These are phyloP conservation scores for Clupea harengus DNA, from an alignment of 2,113 vertebrate species.

Conservation along the genomic window DNA sequence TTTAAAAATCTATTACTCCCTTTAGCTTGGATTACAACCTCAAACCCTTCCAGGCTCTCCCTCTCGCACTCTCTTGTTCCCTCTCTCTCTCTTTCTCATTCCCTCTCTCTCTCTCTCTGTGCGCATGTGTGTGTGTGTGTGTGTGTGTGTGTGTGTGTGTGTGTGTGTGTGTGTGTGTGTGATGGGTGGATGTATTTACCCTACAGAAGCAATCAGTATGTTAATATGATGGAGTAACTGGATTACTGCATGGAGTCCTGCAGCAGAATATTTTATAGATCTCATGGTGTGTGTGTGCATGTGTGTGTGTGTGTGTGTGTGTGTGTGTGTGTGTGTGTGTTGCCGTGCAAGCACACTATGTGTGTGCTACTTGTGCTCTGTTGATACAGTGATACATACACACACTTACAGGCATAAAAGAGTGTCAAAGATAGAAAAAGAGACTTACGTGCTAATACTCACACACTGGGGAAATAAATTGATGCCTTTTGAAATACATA, in stretches of 20 bases:
- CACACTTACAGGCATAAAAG: background rate
- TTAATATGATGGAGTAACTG: slow-evolving; percentile 57
- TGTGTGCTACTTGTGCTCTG: background rate
- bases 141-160: slow-evolving; percentile 19
- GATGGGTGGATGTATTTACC: slow-evolving; percentile 13
- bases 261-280: slow-evolving; percentile 27
- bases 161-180: slow-evolving; percentile 26
- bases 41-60: slow-evolving; percentile 32
- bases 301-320: background rate
- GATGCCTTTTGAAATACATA: background rate
- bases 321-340: background rate
- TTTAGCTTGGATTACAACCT: slow-evolving; percentile 44
- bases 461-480: background rate
- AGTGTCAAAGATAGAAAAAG: background rate
- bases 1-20: slow-evolving; percentile 47
- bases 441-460: background rate
- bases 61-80: slow-evolving; percentile 30
- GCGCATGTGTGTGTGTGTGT: slow-evolving; percentile 31
- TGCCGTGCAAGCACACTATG: too few relatives aligned
- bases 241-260: slow-evolving; percentile 44
- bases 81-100: slow-evolving; percentile 35
- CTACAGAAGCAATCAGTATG: slow-evolving; percentile 58
- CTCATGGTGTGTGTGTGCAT: background rate
- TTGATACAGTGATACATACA: background rate
- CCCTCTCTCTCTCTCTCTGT: slow-evolving; percentile 33